phyloP scores from a whole-genome alignment of 2,797 vertebrate genomes.

The Galagoides demidoff region DNA sequence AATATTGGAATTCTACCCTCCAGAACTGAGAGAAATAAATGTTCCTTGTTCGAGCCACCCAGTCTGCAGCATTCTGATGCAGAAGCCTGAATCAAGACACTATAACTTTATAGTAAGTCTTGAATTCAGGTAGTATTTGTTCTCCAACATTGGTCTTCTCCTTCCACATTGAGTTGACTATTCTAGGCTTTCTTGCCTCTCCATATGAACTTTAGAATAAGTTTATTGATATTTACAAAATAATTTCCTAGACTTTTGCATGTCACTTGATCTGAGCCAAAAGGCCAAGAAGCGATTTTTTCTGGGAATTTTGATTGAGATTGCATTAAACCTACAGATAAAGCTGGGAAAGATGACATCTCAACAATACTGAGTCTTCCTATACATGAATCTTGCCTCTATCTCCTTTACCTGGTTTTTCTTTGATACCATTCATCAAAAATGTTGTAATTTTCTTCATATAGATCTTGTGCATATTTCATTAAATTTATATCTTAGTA shows the following conservation, averaged over 20 bases:
- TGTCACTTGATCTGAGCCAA: no score
- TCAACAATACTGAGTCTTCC: no score
- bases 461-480: neutral
- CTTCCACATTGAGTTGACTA: neutral
- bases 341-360: neutral
- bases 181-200: neutral
- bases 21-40: neutral
- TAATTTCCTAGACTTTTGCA: neutral
- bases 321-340: neutral
- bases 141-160: neutral
- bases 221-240: no score
- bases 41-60: neutral
- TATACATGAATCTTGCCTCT: neutral
- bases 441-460: neutral
- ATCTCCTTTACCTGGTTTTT: neutral
- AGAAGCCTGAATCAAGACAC: neutral
- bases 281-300: no score
- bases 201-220: neutral
- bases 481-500: neutral
- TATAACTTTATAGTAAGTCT: neutral
- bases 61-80: neutral
- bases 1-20: neutral
- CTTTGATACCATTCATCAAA: no score
- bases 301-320: neutral
- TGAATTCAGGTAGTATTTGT: neutral